Percentiles rank a stretch among this genome's conserved stretches.
Conservation (phyloP, 2,113 vertebrate species). For the Balaenoptera acutorostrata region DNA sequence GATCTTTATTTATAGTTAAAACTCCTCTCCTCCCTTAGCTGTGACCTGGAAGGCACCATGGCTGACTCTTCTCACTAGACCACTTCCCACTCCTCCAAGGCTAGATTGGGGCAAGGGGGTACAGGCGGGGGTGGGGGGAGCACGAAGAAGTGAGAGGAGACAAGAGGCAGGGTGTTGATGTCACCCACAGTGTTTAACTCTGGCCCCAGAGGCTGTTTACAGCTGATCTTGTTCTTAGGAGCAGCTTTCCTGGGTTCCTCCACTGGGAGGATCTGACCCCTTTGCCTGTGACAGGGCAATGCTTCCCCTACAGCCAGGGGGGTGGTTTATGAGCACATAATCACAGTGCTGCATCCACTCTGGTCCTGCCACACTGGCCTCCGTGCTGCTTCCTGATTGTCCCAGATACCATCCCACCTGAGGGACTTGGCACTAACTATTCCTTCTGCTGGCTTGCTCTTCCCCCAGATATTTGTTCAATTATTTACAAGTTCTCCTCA, state of each 20-base stretch:
- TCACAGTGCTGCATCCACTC: rapidly evolving
- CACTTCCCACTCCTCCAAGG: not conserved
- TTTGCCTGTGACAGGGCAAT: not conserved
- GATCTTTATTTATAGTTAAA: not conserved
- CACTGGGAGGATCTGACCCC: not conserved
- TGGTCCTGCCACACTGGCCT: not conserved
- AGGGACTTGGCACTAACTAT: not conserved
- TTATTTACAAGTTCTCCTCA: not conserved
- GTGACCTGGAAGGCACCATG: not conserved
- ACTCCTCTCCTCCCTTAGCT: not conserved
- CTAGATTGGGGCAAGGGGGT: not conserved
- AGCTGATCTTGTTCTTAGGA: not conserved
- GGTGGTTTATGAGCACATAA: no score
- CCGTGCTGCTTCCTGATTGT: not conserved
- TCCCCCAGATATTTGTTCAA: not conserved
- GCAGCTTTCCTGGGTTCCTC: not conserved
- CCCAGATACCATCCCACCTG: rapidly evolving
- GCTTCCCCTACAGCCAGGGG: not conserved
- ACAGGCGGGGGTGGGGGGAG: no score
- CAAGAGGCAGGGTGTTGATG: not conserved
- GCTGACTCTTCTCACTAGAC: not conserved
- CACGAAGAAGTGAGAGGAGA: not conserved
- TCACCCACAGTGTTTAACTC: not conserved
- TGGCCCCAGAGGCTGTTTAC: not conserved
- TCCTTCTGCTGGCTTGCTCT: not conserved